phyloP scores from a whole-genome alignment of 2,888 invertebrate species.

The Eristalis intricaria region DNA sequence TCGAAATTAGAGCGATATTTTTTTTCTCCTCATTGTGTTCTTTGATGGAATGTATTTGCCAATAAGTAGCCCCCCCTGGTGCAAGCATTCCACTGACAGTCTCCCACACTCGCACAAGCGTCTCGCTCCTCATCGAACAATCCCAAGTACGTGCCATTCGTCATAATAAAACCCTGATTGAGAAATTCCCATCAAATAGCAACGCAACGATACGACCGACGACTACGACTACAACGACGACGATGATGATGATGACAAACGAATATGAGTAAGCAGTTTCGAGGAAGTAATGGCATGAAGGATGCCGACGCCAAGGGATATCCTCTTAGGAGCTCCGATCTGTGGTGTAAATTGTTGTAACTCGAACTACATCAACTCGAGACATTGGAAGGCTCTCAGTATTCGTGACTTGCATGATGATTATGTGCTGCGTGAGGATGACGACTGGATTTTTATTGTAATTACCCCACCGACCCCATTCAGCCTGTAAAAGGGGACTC shows the following conservation, averaged over 20 bases:
- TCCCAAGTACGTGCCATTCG: conserved; percentile 42
- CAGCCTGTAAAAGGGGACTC: not conserved
- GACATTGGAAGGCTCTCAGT: conserved; percentile 51
- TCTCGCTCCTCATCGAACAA: conserved; percentile 15
- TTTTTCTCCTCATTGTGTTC: not conserved
- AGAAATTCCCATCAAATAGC: conserved; percentile 29
- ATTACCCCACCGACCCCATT: conserved; percentile 10
- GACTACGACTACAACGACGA: not conserved
- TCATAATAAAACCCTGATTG: conserved; percentile 55
- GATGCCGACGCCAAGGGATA: not conserved
- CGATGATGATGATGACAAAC: conserved; percentile 22
- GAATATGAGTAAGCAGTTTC: conserved; percentile 44
- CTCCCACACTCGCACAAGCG: not conserved
- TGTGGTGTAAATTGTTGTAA: conserved; percentile 29
- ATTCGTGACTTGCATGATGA: conserved; percentile 58
- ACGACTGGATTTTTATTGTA: conserved; percentile 48
- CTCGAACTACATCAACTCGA: conserved; percentile 3
- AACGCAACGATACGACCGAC: conserved; percentile 14
- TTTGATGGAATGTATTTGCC: conserved; percentile 12
- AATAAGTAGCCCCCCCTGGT: conserved; percentile 13
- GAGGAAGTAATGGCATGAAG: not conserved
- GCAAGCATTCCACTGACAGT: not conserved
- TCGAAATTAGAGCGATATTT: conserved; percentile 4
- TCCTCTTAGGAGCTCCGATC: conserved; percentile 13
- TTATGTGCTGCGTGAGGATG: conserved; percentile 43